Evolutionary conservation across 2,888 invertebrate species (phyloP).

Genomic region (Atethmia centrago): DNA sequence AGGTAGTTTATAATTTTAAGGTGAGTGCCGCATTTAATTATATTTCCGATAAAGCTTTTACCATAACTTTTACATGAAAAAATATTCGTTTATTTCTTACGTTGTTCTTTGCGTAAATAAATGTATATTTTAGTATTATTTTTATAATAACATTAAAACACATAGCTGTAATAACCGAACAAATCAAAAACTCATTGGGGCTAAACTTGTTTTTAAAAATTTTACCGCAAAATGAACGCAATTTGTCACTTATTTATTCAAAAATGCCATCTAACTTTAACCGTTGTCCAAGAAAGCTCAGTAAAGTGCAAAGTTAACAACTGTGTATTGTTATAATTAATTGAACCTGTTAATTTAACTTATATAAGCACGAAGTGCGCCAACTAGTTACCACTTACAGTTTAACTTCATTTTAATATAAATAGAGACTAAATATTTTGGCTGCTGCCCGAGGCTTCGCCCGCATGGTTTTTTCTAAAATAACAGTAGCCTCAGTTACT

Average conservation of each 20-base stretch:
- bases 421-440: neutral
- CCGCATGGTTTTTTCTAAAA: no score
- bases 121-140: no score
- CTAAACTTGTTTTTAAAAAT: conserved; percentile 1
- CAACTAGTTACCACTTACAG: conserved; percentile 20
- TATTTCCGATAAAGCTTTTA: conserved; percentile 1
- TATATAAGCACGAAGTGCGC: conserved; percentile 6
- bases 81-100: neutral
- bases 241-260: conserved; percentile 24
- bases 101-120: neutral
- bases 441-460: no score
- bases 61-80: conserved; percentile 8
- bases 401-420: conserved; percentile 15
- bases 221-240: conserved; percentile 17
- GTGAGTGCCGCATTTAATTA: conserved; percentile 36
- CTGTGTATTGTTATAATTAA: conserved; percentile 29
- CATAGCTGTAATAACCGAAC: neutral
- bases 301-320: conserved; percentile 35
- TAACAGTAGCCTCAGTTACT: no score
- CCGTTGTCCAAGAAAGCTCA: conserved; percentile 21
- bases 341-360: conserved; percentile 46
- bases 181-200: conserved; percentile 1
- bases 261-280: conserved; percentile 12
- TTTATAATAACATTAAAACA: neutral
- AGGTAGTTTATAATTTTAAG: conserved; percentile 32